These are phyloP conservation scores for Elaeidobius kamerunicus DNA, from an alignment of 2,888 invertebrate species.

Conservation along the genomic window DNA sequence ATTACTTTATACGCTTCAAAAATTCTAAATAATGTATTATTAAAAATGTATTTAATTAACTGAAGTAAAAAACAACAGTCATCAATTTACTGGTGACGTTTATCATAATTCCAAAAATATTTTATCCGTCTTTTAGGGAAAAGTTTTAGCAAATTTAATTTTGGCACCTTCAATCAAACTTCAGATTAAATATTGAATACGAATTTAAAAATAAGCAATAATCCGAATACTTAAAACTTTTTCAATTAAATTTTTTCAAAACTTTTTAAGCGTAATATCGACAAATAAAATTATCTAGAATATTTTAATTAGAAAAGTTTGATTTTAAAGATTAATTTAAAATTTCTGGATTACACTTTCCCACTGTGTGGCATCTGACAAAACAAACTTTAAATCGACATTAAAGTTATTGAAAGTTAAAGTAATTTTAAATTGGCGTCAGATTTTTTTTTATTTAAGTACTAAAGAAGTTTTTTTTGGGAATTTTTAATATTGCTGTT, in stretches of 20 bases:
- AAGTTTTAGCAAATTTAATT: not conserved
- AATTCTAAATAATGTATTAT: too few species aligned
- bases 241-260: conserved; percentile 25
- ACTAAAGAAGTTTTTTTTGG: too few species aligned
- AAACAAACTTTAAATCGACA: conserved; percentile 21
- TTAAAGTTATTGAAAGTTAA: conserved; percentile 12
- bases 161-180: not conserved
- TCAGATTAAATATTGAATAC: not conserved
- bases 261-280: conserved; percentile 16
- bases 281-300: conserved; percentile 30
- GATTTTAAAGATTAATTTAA: conserved; percentile 26
- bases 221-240: conserved; percentile 17
- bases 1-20: too few species aligned
- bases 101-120: too few species aligned
- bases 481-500: too few species aligned
- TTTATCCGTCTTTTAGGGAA: too few species aligned
- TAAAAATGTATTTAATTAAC: too few species aligned
- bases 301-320: conserved; percentile 30
- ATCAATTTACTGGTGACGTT: too few species aligned
- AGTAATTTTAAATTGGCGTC: conserved; percentile 1
- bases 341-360: conserved; percentile 18
- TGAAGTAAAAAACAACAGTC: too few species aligned
- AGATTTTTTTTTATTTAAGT: too few species aligned
- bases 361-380: conserved; percentile 13
- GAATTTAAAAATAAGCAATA: conserved; percentile 2